Evolutionary conservation across 2,797 vertebrate species (phyloP).

Genomic region (Antrozous pallidus): DNA sequence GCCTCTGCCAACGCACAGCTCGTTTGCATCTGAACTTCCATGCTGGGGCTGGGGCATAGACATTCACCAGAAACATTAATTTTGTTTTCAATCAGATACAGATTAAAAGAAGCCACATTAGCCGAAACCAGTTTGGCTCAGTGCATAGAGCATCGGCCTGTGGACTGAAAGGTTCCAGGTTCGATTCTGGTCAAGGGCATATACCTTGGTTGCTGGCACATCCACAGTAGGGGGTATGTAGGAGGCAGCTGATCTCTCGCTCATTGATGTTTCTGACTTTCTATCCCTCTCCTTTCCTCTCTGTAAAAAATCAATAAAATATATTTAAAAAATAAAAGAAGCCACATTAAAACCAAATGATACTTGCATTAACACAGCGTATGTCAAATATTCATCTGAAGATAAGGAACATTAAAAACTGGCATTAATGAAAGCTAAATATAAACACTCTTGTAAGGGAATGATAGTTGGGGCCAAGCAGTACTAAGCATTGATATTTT

Average conservation of each 20-base stretch:
- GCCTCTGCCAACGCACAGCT: neutral
- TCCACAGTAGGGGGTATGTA: no score
- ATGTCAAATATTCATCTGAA: neutral
- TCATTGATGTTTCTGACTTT: no score
- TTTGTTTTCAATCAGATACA: constrained; percentile 27
- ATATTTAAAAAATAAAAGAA: no score
- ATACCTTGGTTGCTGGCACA: no score
- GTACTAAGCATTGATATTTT: neutral
- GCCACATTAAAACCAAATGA: neutral
- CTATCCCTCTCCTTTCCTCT: no score
- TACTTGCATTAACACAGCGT: neutral
- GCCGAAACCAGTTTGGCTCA: no score
- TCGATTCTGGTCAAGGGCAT: no score
- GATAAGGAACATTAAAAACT: neutral
- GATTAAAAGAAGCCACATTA: neutral
- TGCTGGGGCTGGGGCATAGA: neutral
- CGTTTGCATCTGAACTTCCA: neutral
- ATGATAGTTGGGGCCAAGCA: neutral
- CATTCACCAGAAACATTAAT: neutral
- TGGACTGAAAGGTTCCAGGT: no score
- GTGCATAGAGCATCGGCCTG: no score
- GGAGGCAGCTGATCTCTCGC: no score
- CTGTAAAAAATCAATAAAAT: no score
- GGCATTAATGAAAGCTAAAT: neutral
- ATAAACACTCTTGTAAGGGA: neutral